Percentiles rank a stretch among this genome's conserved stretches.
Evolutionary conservation across 1,140 invertebrate genomes (phyloP).

Genomic region (Nephila pilipes): DNA sequence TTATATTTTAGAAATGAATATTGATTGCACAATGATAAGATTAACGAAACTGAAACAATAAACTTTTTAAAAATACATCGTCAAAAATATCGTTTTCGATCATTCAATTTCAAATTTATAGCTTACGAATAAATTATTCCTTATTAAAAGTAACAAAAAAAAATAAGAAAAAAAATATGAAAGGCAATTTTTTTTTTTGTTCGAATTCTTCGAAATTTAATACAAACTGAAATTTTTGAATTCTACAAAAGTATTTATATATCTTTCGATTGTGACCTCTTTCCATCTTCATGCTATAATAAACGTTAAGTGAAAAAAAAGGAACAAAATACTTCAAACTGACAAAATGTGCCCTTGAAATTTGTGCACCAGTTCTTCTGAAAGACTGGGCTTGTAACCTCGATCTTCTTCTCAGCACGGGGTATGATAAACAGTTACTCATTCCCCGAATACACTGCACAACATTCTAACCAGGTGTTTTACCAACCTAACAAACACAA

Average conservation of each 20-base stretch:
- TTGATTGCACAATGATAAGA: too few species aligned
- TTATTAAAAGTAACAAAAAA: too few species aligned
- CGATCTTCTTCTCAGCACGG: constrained; percentile 20
- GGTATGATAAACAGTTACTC: not conserved
- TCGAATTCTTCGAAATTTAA: too few species aligned
- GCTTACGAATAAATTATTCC: too few species aligned
- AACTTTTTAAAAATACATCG: too few species aligned
- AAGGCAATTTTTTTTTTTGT: not conserved
- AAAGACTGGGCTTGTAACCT: constrained; percentile 44
- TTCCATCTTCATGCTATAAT: not conserved
- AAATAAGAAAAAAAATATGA: not conserved
- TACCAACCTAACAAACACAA: not conserved
- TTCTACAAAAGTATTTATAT: not conserved
- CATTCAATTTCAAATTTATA: too few species aligned
- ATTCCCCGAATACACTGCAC: not conserved
- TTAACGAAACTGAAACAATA: too few species aligned
- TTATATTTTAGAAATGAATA: too few species aligned
- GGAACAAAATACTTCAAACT: constrained; percentile 5
- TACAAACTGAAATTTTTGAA: not conserved
- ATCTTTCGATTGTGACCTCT: not conserved
- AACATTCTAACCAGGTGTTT: not conserved
- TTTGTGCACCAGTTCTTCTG: constrained; percentile 44
- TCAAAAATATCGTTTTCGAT: too few species aligned
- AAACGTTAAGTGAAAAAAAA: not conserved
- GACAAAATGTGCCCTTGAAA: constrained; percentile 42